These are phyloP conservation scores for Zaprionus ornatus DNA, from an alignment of 1,140 invertebrate genomes.

Conservation along the genomic window DNA sequence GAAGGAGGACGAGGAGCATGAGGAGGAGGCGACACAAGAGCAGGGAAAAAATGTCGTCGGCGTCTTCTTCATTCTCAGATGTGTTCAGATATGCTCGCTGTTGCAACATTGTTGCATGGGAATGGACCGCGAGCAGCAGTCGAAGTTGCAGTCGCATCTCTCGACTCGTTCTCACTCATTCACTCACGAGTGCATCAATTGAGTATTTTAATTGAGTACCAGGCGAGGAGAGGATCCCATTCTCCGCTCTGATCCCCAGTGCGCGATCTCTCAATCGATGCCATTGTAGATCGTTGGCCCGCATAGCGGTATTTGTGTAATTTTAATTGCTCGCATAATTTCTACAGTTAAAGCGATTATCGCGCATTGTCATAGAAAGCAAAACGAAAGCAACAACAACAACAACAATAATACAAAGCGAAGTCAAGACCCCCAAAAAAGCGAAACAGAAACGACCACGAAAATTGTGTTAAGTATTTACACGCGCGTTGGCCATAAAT, in stretches of 20 bases:
- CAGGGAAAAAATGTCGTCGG: slow-evolving; percentile 50
- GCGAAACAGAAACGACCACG: slow-evolving; percentile 35
- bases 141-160: slow-evolving; percentile 9
- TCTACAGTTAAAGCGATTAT: slow-evolving; percentile 67
- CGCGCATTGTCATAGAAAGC: slow-evolving; percentile 68
- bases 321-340: slow-evolving; percentile 73
- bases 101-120: slow-evolving; percentile 79
- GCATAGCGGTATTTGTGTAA: slow-evolving; percentile 39
- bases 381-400: slow-evolving; percentile 54
- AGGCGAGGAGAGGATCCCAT: slow-evolving; percentile 1
- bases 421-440: slow-evolving; percentile 4
- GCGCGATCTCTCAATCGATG: slow-evolving; percentile 16
- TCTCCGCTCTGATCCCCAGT: not conserved
- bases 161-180: slow-evolving; percentile 13
- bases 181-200: slow-evolving; percentile 4
- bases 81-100: slow-evolving; percentile 55
- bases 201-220: slow-evolving; percentile 63
- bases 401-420: slow-evolving; percentile 2
- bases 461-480: slow-evolving; percentile 81
- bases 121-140: slow-evolving; percentile 38
- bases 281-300: slow-evolving; percentile 8
- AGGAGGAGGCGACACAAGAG: slow-evolving; percentile 30
- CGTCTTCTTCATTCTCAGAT: slow-evolving; percentile 50
- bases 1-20: not conserved
- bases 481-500: slow-evolving; percentile 69